Evolutionary conservation across 2,888 invertebrate genomes (phyloP), one percentile per base, ranked within the genome.

Genomic region (Diaprepes abbreviatus): DNA sequence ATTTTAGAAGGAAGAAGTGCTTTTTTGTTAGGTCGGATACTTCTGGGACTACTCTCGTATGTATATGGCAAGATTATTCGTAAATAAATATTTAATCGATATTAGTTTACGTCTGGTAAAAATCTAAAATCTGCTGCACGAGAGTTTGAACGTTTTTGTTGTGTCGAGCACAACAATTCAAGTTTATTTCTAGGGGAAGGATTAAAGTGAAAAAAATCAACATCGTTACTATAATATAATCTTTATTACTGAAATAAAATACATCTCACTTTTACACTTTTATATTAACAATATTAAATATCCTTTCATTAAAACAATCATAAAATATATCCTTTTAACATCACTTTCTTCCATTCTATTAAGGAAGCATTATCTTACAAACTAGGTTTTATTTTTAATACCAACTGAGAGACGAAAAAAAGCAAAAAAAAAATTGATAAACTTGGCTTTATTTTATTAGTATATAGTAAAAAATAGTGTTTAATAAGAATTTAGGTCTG

Each of bases 251-350:
- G 76, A 82, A 82, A 82, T 81, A 82, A 82, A 82, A 79, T 82
- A 81, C 81, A 82, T 80, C 79, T 67, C 80, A 79, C 76, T 79
- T 77, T 76, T 55, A 57, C 43, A 48, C 54, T 16, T 76, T 72
- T 73, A 74, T 75, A 74, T 77, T 79, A 81, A 81, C 81, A 82
- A 71, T 79, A 78, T 81, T 82, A 81, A 82, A 83, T 81, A 83
- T 82, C 79, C 76, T 76, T 71, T 74, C 76, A 73, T 73, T 74
- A 74, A 74, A 79, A 79, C 78, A 79, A 76, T 77, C 72, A 75
- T 78, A 78, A 67, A 60, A 67, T 52, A 62, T 68, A 62, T 62
- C 45, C 62, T 43, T 40, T 63, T 40, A 52, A 50, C 43, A 57
- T 68, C 63, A 68, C 68, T 43, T 68, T 68, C 67, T 55, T 68